A percentile compares a stretch with the other conserved stretches of the same genome.
These are phyloP conservation scores for Lerista edwardsae DNA, from an alignment of 2,797 vertebrate species.

Conservation along the genomic window DNA sequence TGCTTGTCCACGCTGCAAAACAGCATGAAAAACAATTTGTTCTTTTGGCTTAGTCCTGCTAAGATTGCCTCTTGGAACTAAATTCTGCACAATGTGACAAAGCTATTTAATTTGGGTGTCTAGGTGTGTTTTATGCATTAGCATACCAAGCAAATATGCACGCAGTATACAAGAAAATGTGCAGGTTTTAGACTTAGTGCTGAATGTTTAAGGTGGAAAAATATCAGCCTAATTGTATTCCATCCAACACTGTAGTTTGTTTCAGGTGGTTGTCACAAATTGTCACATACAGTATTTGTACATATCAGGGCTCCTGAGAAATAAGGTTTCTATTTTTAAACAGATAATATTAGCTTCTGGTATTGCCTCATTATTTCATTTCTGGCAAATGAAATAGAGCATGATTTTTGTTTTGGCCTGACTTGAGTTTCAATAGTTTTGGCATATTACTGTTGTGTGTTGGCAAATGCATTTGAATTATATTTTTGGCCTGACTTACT, in stretches of 20 bases:
- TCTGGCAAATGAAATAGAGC: not conserved
- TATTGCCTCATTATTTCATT: slow-evolving; percentile 11
- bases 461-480: slow-evolving; percentile 1
- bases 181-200: not conserved
- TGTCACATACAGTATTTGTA: not conserved
- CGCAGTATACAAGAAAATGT: not conserved
- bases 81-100: not conserved
- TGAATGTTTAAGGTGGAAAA: not conserved
- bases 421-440: not conserved
- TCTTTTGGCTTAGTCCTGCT: not conserved
- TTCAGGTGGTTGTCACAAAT: not conserved
- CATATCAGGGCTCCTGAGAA: not conserved
- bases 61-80: not conserved
- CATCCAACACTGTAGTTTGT: not conserved
- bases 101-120: no score
- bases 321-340: slow-evolving; percentile 14
- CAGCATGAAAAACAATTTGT: not conserved
- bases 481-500: not conserved
- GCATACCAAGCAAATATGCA: not conserved
- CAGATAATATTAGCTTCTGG: not conserved
- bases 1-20: not conserved
- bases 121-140: not conserved
- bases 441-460: not conserved
- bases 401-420: not conserved
- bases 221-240: not conserved